These are phyloP conservation scores for Lamellibrachia columna DNA, from an alignment of 2,888 invertebrate genomes.

Conservation along the genomic window DNA sequence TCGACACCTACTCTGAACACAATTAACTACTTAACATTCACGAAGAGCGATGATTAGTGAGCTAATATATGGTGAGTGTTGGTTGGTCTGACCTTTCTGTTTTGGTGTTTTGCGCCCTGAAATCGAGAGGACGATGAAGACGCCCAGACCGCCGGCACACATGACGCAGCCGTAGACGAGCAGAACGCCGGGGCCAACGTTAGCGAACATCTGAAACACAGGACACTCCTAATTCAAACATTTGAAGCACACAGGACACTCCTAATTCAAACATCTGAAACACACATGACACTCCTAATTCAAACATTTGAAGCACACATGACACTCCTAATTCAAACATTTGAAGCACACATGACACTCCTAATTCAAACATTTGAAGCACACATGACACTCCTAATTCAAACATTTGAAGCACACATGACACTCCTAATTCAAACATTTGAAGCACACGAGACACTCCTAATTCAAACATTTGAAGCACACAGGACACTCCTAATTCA, in stretches of 20 bases:
- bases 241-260: not conserved
- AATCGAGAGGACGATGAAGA: conserved; percentile 59
- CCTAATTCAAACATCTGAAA: no score
- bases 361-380: not conserved
- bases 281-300: no score
- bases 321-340: not conserved
- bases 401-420: no score
- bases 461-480: no score
- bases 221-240: not conserved
- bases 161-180: conserved; percentile 63
- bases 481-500: no score
- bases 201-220: conserved; percentile 62
- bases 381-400: not conserved
- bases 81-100: conserved; percentile 56
- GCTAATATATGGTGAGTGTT: not conserved
- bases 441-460: not conserved
- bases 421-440: no score
- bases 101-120: conserved; percentile 62
- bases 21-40: no score
- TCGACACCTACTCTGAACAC: no score
- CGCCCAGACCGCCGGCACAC: conserved; percentile 56
- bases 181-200: conserved; percentile 64
- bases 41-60: not conserved
- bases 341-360: no score
- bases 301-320: not conserved